Conservation (phyloP, 2,113 vertebrate genomes). For the Cynocephalus volans region DNA sequence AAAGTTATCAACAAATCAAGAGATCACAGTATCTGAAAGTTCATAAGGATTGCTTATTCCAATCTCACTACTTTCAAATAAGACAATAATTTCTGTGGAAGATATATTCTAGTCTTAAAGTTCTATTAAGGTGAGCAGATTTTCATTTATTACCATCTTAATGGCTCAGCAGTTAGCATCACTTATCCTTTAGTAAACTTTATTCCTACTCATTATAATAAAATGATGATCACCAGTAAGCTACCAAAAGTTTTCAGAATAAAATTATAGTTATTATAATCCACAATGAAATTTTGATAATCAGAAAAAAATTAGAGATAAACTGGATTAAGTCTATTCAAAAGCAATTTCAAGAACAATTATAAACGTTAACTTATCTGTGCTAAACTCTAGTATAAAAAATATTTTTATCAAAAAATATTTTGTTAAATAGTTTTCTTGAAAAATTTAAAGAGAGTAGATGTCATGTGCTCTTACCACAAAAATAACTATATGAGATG, state of each 20-base stretch:
- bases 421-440: no score
- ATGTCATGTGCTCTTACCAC: no score
- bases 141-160: constrained; percentile 44
- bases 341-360: constrained; percentile 60
- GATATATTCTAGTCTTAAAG: not conserved
- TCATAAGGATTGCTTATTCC: not conserved
- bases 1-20: constrained; percentile 42
- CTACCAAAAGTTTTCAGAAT: constrained; percentile 8
- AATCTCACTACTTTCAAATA: not conserved
- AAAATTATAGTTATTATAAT: constrained; percentile 58
- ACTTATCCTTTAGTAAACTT: constrained; percentile 11
- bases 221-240: constrained; percentile 43
- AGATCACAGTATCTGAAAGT: not conserved
- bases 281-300: not conserved
- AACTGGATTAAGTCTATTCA: not conserved
- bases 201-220: constrained; percentile 21
- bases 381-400: not conserved
- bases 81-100: not conserved
- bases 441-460: no score
- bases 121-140: constrained; percentile 30
- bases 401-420: not conserved
- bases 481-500: no score
- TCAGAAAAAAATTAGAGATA: constrained; percentile 20
- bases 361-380: constrained; percentile 48
- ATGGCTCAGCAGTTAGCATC: not conserved